These are phyloP conservation scores for Taphrorychus bicolor DNA, from an alignment of 2,888 invertebrate genomes.

Conservation along the genomic window DNA sequence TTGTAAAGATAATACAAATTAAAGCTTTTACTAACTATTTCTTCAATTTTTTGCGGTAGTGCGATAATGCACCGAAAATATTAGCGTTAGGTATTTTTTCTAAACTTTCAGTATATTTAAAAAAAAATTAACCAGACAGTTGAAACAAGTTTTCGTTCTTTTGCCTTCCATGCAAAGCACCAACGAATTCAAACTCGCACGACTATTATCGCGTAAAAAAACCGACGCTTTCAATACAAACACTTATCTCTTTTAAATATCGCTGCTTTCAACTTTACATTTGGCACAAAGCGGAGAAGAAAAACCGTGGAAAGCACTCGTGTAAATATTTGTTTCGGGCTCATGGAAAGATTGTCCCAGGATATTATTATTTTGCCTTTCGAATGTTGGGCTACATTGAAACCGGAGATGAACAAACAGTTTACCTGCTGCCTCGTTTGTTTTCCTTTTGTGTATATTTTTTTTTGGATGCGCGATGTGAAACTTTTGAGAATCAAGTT, in stretches of 20 bases:
- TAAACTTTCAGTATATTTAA: no score
- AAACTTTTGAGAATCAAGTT: background rate
- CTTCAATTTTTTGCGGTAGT: no score
- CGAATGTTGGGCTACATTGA: conserved; percentile 2
- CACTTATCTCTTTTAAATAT: background rate
- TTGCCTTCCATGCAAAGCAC: background rate
- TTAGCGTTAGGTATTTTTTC: no score
- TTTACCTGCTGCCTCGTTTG: background rate
- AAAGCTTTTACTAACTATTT: no score
- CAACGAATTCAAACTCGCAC: background rate
- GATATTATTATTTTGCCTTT: conserved; percentile 7
- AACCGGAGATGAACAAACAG: conserved; percentile 3
- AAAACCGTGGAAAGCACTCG: background rate
- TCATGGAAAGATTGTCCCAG: background rate
- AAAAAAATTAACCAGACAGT: no score
- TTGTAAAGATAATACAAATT: no score
- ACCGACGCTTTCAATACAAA: background rate
- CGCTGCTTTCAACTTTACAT: background rate
- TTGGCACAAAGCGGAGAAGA: background rate
- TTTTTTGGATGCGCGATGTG: background rate
- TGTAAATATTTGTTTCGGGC: background rate
- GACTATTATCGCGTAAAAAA: no score
- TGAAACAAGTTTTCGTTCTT: no score
- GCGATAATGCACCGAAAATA: no score
- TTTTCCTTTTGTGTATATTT: background rate